Evolutionary conservation across 2,888 invertebrate species (phyloP).

Genomic region (Panopea generosa): DNA sequence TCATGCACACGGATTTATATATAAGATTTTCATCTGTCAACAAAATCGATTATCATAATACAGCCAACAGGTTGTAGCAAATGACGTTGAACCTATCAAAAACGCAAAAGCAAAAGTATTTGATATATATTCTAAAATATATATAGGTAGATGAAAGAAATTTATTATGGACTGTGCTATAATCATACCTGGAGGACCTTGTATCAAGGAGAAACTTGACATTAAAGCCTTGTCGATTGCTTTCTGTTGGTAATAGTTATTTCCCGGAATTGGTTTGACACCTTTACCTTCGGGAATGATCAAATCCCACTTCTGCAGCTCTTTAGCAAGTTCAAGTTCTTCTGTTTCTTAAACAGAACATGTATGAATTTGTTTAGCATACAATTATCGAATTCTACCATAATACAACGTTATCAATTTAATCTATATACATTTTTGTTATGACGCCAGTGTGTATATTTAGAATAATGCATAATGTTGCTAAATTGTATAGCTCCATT

Average conservation of each 20-base stretch:
- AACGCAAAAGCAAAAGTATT: too few relatives aligned
- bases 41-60: too few relatives aligned
- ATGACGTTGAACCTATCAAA: too few relatives aligned
- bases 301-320: slow-evolving; percentile 16
- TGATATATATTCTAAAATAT: neutral
- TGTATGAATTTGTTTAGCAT: neutral
- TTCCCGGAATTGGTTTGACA: slow-evolving; percentile 43
- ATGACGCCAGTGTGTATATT: too few relatives aligned
- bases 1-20: too few relatives aligned
- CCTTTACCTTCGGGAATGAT: slow-evolving; percentile 10
- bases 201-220: slow-evolving; percentile 64
- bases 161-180: neutral
- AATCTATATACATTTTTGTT: too few relatives aligned
- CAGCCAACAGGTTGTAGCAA: too few relatives aligned
- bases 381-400: neutral
- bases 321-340: slow-evolving; percentile 11
- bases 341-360: neutral
- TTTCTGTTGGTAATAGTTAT: slow-evolving; percentile 62
- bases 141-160: neutral
- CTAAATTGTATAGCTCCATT: too few relatives aligned
- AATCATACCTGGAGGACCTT: slow-evolving; percentile 72
- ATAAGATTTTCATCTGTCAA: too few relatives aligned
- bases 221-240: slow-evolving; percentile 66
- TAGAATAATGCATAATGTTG: too few relatives aligned
- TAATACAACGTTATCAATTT: too few relatives aligned